phyloP scores from a whole-genome alignment of 2,888 invertebrate genomes.

The Parochlus steinenii region DNA sequence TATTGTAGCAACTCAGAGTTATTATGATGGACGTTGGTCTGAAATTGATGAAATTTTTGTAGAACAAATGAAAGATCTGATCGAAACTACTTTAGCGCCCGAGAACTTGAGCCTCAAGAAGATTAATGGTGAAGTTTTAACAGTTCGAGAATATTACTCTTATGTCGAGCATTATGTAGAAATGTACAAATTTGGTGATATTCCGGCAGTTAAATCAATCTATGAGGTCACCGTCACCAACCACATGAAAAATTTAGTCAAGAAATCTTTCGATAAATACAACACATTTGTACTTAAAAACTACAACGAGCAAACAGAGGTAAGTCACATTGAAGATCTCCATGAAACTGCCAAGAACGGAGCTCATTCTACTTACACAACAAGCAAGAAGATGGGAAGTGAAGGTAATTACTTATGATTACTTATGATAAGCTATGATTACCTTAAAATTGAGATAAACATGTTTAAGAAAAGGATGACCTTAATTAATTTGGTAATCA shows the following conservation, averaged over 20 bases:
- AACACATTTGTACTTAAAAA: background rate
- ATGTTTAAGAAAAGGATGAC: too few relatives aligned
- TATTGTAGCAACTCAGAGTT: background rate
- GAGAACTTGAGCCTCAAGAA: constrained; percentile 7
- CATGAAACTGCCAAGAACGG: background rate
- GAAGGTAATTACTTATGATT: too few relatives aligned
- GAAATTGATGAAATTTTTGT: constrained; percentile 12
- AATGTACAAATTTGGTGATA: constrained; percentile 4
- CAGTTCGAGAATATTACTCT: background rate
- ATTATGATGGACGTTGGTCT: constrained; percentile 11
- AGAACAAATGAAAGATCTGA: background rate
- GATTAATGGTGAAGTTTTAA: constrained; percentile 7
- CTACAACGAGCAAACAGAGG: background rate
- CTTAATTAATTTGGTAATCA: too few relatives aligned
- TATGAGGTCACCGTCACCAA: constrained; percentile 9
- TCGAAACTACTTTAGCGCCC: constrained; percentile 2
- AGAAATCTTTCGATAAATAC: constrained; percentile 7
- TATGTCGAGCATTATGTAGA: constrained; percentile 11
- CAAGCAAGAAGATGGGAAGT: constrained; percentile 6
- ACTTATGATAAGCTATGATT: too few relatives aligned
- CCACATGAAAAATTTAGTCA: constrained; percentile 6
- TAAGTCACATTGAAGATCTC: background rate
- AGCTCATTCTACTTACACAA: constrained; percentile 4
- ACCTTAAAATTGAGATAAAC: too few relatives aligned
- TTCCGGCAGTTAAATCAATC: constrained; percentile 11